Percentiles rank a stretch among this genome's conserved stretches.
These are phyloP conservation scores for Amia ocellicauda DNA, from an alignment of 2,113 vertebrate genomes.

Conservation along the genomic window DNA sequence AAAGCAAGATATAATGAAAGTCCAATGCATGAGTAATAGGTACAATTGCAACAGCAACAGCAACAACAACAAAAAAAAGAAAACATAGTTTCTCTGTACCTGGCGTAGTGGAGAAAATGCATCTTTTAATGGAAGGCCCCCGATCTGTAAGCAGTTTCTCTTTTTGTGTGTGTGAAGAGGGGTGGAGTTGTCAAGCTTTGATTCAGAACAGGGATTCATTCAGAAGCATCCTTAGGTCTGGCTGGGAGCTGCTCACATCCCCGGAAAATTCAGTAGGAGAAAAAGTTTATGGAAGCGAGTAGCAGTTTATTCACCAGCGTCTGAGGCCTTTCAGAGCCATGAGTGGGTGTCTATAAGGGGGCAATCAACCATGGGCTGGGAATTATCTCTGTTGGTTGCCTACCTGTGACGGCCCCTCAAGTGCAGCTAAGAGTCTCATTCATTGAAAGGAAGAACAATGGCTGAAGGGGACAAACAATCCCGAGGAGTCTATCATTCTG, in stretches of 20 bases:
- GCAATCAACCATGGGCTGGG: conserved; percentile 92
- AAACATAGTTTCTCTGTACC: conserved; percentile 44
- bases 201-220: conserved; percentile 81
- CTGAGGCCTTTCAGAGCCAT: conserved; percentile 89
- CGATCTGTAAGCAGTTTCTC: conserved; percentile 8
- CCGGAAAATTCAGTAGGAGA: conserved; percentile 87
- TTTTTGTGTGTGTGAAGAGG: conserved; percentile 51
- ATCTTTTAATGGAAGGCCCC: conserved; percentile 43
- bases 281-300: conserved; percentile 94
- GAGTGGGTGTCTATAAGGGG: conserved; percentile 86
- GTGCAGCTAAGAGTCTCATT: conserved; percentile 88
- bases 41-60: too few species aligned
- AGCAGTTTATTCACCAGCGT: conserved; percentile 95
- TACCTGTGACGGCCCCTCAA: conserved; percentile 95
- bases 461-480: conserved; percentile 86
- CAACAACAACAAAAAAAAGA: conserved; percentile 8
- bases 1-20: too few species aligned
- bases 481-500: conserved; percentile 96
- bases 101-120: conserved; percentile 50
- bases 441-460: conserved; percentile 78
- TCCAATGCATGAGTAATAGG: too few species aligned
- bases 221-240: conserved; percentile 73
- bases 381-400: conserved; percentile 90
- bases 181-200: conserved; percentile 70
- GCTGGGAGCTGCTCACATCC: conserved; percentile 89